Conservation (phyloP, 2,797 vertebrate species). For the Helarctos malayanus region DNA sequence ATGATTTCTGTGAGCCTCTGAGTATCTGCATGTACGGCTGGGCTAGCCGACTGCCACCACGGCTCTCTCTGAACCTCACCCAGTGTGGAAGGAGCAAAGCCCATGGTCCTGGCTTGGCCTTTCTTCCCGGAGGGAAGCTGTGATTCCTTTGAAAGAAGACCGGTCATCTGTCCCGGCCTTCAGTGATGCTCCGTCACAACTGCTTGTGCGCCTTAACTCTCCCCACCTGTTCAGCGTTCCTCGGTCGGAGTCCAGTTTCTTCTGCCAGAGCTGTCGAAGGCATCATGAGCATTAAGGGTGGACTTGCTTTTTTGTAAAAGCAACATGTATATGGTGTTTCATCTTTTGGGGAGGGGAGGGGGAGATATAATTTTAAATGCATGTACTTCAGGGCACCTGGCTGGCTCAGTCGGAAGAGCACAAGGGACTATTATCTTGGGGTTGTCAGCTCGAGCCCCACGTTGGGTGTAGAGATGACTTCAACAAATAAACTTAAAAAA, state of each 20-base stretch:
- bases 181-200: neutral
- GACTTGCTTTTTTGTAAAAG: slow-evolving; percentile 50
- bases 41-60: neutral
- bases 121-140: neutral
- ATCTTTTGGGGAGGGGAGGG: neutral
- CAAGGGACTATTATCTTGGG: neutral
- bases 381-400: neutral
- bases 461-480: neutral
- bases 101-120: neutral
- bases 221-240: neutral
- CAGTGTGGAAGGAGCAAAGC: neutral
- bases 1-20: neutral
- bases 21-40: neutral
- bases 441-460: neutral
- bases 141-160: neutral
- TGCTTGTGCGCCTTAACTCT: neutral
- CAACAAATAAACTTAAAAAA: neutral
- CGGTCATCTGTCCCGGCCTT: neutral
- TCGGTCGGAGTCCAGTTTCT: neutral
- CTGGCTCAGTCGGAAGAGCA: neutral
- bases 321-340: neutral
- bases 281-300: neutral
- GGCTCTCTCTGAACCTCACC: neutral
- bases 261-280: neutral
- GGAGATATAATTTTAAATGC: neutral